Percentiles rank a stretch among this genome's conserved stretches.
These are phyloP conservation scores for Cranoglanis bouderius DNA, from an alignment of 2,113 vertebrate genomes.

Conservation along the genomic window DNA sequence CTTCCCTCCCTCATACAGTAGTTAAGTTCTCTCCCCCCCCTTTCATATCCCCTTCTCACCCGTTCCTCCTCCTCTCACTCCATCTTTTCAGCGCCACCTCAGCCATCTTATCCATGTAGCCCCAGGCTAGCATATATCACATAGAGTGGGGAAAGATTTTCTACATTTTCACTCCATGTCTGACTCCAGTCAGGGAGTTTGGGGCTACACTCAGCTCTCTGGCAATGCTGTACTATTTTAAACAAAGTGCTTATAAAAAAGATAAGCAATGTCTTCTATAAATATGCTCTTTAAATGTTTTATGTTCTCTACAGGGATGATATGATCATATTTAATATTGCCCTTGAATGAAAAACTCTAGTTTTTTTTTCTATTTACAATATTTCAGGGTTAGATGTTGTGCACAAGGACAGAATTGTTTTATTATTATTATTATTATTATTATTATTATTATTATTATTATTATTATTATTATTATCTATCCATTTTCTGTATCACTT, in stretches of 20 bases:
- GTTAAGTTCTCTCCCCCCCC: slow-evolving; percentile 27
- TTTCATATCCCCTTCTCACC: slow-evolving; percentile 44
- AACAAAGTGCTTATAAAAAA: no score
- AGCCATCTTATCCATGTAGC: slow-evolving; percentile 54
- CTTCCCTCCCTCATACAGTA: slow-evolving; percentile 21
- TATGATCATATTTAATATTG: no score
- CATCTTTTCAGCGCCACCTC: slow-evolving; percentile 45
- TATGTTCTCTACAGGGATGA: no score
- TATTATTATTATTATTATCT: not conserved
- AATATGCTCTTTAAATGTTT: no score
- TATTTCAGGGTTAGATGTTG: not conserved
- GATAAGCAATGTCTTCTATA: no score
- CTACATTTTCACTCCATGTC: slow-evolving; percentile 47
- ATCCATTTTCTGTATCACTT: no score
- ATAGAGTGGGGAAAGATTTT: slow-evolving; percentile 44
- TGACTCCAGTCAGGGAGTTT: slow-evolving; percentile 24
- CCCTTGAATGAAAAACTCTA: no score
- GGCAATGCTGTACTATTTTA: not conserved
- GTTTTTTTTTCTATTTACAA: no score
- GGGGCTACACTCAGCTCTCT: not conserved
- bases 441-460: not conserved
- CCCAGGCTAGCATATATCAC: slow-evolving; percentile 51
- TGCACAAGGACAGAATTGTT: not conserved
- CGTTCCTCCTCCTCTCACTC: slow-evolving; percentile 27
- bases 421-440: not conserved